Evolutionary conservation across 2,113 vertebrate species (phyloP), one percentile per base, ranked within the genome.

Genomic region (Reinhardtius hippoglossoides): DNA sequence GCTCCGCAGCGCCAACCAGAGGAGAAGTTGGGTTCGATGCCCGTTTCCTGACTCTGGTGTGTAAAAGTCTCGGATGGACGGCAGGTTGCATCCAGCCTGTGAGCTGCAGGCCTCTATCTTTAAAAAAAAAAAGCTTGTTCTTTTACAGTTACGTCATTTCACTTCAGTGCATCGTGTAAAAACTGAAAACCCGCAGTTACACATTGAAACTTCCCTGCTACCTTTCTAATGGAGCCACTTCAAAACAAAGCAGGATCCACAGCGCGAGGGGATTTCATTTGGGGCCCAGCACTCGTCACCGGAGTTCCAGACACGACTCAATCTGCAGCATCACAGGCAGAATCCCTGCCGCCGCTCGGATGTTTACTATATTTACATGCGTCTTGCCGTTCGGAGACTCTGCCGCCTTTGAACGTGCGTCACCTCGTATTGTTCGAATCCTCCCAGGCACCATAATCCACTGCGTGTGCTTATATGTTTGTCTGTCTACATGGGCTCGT

Each of bases 371-470:
- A 24, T 79, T 74, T 54, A 16, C 40, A 56, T 59, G 46, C 64
- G 58, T 63, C 48, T 56, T 50, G 18, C 60, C 61, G 61, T 77
- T 76, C 70, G 58, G 61, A 85, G 64, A 66, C 81, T 57, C 63
- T 67, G 80, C 67, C 50, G 75, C 60, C 77, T 91, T 78, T 84
- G 82, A 82, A 73, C 76, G 69, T 60, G 71, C 44, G 68, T 79
- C 71, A 88, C 88, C 88, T 90, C 86, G 57, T 68, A 76, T 86
- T 86, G 84, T 89, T 68, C 5, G 26, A 81, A 75, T 86, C 81
- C 91, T 87, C 78, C 16, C 14, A 80, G 83, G 85, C 8, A 0
- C 78, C 35, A 21, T 91, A 90, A 92, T 88, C 91, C 87, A 80
- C 68, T 15, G 31, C 10, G 31, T 67, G 76, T 82, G 78, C 88